Conservation (phyloP, 2,797 vertebrate species). For the Cuniculus paca region DNA sequence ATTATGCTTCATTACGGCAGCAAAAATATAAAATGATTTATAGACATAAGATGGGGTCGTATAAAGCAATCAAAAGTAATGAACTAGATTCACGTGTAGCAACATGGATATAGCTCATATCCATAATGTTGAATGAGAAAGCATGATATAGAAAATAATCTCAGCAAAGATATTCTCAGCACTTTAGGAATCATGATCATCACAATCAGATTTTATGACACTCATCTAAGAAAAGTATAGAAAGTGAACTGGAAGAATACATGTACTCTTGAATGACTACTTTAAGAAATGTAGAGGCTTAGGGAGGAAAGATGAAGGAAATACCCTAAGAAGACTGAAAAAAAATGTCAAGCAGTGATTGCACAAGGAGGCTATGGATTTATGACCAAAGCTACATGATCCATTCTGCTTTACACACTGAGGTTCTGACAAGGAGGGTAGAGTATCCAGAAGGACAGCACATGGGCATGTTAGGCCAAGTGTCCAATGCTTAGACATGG, state of each 20-base stretch:
- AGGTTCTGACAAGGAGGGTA: background rate
- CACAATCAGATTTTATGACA: background rate
- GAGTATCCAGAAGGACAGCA: background rate
- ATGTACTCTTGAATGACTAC: background rate
- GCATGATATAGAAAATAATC: background rate
- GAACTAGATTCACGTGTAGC: background rate
- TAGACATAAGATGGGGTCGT: background rate
- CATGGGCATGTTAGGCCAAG: background rate
- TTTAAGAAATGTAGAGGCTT: background rate
- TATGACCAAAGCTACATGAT: background rate
- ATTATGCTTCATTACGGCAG: background rate
- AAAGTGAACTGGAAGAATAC: background rate
- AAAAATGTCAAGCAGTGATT: background rate
- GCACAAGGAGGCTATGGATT: background rate
- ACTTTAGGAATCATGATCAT: background rate
- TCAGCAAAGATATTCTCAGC: background rate
- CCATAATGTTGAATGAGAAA: background rate
- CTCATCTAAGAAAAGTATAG: background rate
- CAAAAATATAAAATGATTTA: background rate
- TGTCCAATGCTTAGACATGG: background rate
- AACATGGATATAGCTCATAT: background rate
- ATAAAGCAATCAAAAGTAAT: conserved; percentile 1
- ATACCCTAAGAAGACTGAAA: background rate
- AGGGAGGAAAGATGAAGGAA: background rate
- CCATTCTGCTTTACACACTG: background rate